Conservation (phyloP, 2,113 vertebrate species). For the Anolis sagrei region DNA sequence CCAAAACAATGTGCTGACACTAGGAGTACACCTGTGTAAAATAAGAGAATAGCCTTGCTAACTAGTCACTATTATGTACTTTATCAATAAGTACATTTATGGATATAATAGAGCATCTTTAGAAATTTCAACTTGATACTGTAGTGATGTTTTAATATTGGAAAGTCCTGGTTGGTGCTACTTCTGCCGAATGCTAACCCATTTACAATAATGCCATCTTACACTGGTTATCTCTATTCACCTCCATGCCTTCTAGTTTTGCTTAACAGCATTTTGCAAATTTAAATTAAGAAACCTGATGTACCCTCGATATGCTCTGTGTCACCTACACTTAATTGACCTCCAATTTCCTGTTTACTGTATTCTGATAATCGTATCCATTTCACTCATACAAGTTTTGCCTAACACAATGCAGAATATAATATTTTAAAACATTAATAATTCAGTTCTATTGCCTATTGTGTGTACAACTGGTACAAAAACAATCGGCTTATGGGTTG, state of each 20-base stretch:
- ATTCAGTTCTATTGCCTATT: neutral
- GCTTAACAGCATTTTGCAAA: conserved; percentile 11
- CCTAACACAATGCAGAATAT: neutral
- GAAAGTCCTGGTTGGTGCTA: neutral
- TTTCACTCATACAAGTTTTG: conserved; percentile 10
- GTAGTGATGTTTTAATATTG: too few species aligned
- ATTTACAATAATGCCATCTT: neutral
- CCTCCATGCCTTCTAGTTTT: conserved; percentile 34
- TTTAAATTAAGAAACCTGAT: neutral
- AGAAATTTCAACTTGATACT: neutral
- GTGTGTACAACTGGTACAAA: conserved; percentile 6
- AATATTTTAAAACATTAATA: conserved; percentile 27
- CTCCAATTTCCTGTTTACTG: neutral
- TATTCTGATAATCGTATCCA: neutral
- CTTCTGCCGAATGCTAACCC: neutral
- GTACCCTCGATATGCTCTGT: neutral
- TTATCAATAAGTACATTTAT: too few species aligned
- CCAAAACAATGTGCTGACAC: neutral
- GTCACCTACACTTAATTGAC: neutral
- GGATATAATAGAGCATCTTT: neutral
- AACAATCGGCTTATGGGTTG: neutral
- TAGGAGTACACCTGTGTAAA: neutral
- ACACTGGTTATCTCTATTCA: neutral
- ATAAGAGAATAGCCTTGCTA: neutral
- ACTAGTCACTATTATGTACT: too few species aligned